A percentile compares a stretch with the other conserved stretches of the same genome.
phyloP scores from a whole-genome alignment of 2,113 vertebrate genomes.

The Madoqua kirkii region DNA sequence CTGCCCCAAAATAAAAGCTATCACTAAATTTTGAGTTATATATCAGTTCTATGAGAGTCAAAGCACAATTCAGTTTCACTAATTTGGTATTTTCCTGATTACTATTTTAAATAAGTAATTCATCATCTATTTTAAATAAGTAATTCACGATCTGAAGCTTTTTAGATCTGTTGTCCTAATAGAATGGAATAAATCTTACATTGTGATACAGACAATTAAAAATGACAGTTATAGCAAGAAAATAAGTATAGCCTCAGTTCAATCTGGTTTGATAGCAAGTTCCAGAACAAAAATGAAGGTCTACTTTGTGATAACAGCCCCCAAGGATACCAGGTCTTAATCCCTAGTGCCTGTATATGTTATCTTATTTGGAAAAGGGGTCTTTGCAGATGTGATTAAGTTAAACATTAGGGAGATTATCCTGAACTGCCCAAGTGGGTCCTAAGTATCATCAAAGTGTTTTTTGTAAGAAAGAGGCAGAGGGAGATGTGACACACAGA shows the following conservation, averaged over 20 bases:
- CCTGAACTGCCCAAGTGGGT: background rate
- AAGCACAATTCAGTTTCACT: constrained; percentile 6
- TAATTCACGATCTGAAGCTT: background rate
- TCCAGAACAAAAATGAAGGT: constrained; percentile 8
- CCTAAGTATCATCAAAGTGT: background rate
- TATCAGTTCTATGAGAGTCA: background rate
- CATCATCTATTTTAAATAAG: background rate
- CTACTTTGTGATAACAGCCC: background rate
- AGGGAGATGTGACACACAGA: background rate
- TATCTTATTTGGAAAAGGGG: background rate
- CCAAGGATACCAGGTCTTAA: background rate
- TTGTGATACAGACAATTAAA: background rate
- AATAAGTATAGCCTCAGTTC: background rate
- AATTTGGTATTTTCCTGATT: constrained; percentile 13
- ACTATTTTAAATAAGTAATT: background rate
- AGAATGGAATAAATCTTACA: background rate
- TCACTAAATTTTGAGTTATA: background rate
- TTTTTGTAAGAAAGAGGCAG: background rate
- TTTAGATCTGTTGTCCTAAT: background rate
- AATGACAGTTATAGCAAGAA: background rate
- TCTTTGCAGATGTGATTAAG: background rate
- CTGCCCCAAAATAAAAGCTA: background rate
- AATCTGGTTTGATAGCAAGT: background rate
- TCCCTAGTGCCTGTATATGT: background rate
- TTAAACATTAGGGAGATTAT: background rate